A percentile compares a stretch with the other conserved stretches of the same genome.
Conservation (phyloP, 2,797 vertebrate genomes). For the Eleutherodactylus coqui region DNA sequence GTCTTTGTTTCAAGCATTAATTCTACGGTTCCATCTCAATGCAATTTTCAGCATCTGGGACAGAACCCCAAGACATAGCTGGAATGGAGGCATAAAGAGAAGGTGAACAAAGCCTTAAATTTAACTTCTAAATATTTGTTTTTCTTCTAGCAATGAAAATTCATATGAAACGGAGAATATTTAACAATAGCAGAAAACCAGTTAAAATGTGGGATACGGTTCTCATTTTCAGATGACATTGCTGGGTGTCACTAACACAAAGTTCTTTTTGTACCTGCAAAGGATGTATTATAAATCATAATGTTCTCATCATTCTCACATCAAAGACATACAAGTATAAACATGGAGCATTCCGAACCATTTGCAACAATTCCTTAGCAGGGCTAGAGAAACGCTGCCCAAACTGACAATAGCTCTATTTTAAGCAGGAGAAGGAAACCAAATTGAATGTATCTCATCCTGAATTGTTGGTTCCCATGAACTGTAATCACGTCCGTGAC, state of each 20-base stretch:
- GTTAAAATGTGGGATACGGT: not conserved
- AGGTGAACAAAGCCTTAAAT: no score
- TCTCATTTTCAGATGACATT: not conserved
- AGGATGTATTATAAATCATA: slow-evolving; percentile 75
- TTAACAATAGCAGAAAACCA: not conserved
- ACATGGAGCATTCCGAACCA: slow-evolving; percentile 84
- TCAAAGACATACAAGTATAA: slow-evolving; percentile 86
- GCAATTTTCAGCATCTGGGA: no score
- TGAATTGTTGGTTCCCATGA: slow-evolving; percentile 98
- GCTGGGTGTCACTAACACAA: slow-evolving; percentile 59
- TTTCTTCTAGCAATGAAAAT: not conserved
- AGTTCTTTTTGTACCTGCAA: slow-evolving; percentile 60
- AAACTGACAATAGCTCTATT: slow-evolving; percentile 99
- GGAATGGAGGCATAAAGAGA: no score
- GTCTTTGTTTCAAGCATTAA: no score
- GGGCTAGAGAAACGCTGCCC: slow-evolving; percentile 87
- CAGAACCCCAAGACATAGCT: no score
- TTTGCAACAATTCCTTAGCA: slow-evolving; percentile 88
- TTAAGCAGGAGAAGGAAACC: slow-evolving; percentile 96
- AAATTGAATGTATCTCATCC: slow-evolving; percentile 99
- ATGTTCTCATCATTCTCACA: slow-evolving; percentile 92
- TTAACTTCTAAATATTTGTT: not conserved
- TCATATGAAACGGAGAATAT: not conserved
- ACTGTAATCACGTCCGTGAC: slow-evolving; percentile 90
- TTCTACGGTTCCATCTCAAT: no score